Conservation (phyloP, 2,888 invertebrate genomes). For the Augochlorella aurata region DNA sequence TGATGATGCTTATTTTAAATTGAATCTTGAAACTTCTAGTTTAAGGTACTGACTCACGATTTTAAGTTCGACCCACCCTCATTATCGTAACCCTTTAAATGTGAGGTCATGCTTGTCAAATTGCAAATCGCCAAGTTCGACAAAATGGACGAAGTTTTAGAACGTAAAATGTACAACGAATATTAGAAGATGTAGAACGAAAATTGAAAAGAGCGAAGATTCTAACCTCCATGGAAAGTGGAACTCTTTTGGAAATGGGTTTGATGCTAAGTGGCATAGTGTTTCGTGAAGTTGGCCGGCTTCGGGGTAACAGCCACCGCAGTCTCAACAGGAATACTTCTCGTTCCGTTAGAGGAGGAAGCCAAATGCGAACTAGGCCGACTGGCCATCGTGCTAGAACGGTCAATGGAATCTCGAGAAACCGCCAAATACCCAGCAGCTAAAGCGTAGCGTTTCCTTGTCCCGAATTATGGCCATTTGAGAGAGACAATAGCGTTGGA, state of each 20-base stretch:
- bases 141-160: too few species aligned
- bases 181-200: neutral
- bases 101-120: too few species aligned
- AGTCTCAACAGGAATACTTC: constrained; percentile 45
- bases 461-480: constrained; percentile 30
- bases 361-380: constrained; percentile 77
- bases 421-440: constrained; percentile 57
- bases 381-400: constrained; percentile 31
- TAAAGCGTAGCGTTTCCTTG: constrained; percentile 46
- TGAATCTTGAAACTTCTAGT: too few species aligned
- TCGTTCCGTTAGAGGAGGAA: constrained; percentile 67
- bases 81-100: too few species aligned
- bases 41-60: too few species aligned
- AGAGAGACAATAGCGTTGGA: constrained; percentile 7
- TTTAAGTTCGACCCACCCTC: too few species aligned
- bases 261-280: constrained; percentile 57
- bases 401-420: constrained; percentile 66
- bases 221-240: neutral
- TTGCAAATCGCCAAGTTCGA: too few species aligned
- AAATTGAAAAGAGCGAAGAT: neutral
- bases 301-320: constrained; percentile 62
- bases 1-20: too few species aligned
- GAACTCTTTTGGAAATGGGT: constrained; percentile 28
- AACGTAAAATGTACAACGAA: too few species aligned
- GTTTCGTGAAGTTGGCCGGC: constrained; percentile 71